phyloP scores from a whole-genome alignment of 2,113 vertebrate species.

The Nerophis lumbriciformis region DNA sequence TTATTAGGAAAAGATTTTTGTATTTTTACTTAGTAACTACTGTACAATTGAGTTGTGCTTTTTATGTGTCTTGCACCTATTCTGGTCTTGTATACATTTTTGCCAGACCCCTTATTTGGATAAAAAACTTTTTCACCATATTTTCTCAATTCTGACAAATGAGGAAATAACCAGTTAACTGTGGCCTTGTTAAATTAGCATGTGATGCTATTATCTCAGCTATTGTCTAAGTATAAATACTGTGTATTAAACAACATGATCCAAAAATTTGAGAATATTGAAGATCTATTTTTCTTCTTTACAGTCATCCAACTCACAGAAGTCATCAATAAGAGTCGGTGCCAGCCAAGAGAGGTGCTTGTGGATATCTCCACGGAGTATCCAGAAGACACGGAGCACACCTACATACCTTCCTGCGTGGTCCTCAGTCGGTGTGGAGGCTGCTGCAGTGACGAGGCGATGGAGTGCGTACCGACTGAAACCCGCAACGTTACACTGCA shows the following conservation, averaged over 20 bases:
- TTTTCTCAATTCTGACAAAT: too few relatives aligned
- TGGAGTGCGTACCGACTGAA: slow-evolving; percentile 84
- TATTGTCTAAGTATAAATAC: too few relatives aligned
- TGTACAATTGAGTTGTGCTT: too few relatives aligned
- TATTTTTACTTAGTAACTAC: too few relatives aligned
- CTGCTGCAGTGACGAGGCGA: slow-evolving; percentile 85
- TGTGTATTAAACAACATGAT: background rate
- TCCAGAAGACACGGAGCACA: slow-evolving; percentile 84
- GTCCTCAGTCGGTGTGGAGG: slow-evolving; percentile 85
- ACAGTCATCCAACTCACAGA: slow-evolving; percentile 82
- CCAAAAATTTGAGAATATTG: background rate
- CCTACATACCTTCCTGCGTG: slow-evolving; percentile 87
- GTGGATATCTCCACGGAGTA: slow-evolving; percentile 91
- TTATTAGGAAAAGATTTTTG: too few relatives aligned
- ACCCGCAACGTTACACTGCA: slow-evolving; percentile 84
- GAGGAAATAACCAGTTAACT: too few relatives aligned
- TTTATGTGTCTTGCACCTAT: too few relatives aligned
- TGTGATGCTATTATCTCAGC: too few relatives aligned
- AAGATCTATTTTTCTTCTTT: slow-evolving; percentile 11
- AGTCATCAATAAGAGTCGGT: slow-evolving; percentile 82
- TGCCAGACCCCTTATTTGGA: too few relatives aligned
- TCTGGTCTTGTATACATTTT: too few relatives aligned
- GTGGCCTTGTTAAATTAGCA: too few relatives aligned
- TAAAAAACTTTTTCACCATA: too few relatives aligned
- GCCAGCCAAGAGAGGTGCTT: slow-evolving; percentile 83